Percentiles rank a stretch among this genome's conserved stretches.
phyloP scores from a whole-genome alignment of 2,888 invertebrate genomes.

The Epistrophe grossulariae region DNA sequence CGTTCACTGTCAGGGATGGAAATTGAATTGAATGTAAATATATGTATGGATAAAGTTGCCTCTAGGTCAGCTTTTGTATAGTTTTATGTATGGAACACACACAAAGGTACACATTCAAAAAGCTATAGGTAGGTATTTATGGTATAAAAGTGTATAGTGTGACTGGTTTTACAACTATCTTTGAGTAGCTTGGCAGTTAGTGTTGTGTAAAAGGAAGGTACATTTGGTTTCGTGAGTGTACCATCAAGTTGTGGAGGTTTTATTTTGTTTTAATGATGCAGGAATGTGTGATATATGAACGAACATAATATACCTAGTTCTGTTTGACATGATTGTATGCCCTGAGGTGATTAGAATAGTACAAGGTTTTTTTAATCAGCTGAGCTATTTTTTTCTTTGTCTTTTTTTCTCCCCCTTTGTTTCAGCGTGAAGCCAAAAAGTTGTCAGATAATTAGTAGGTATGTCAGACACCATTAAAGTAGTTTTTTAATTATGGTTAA shows the following conservation, averaged over 20 bases:
- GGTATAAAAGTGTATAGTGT: not conserved
- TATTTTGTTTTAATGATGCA: not conserved
- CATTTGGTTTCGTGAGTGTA: not conserved
- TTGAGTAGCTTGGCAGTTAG: not conserved
- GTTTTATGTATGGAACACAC: not conserved
- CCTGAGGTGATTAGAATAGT: not conserved
- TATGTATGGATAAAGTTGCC: not conserved
- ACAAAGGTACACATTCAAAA: not conserved
- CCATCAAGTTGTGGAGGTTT: not conserved
- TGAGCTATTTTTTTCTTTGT: not conserved
- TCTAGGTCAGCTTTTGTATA: slow-evolving; percentile 14
- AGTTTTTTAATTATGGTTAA: not conserved
- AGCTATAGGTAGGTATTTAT: not conserved
- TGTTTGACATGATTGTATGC: not conserved
- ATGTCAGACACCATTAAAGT: not conserved
- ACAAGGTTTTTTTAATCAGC: not conserved
- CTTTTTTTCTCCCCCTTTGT: not conserved
- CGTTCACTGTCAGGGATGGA: slow-evolving; percentile 33
- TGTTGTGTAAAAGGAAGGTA: not conserved
- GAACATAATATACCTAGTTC: not conserved
- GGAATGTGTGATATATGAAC: not conserved
- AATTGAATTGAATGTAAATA: slow-evolving; percentile 27
- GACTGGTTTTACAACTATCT: not conserved
- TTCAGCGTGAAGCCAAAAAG: not conserved
- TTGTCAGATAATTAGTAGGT: not conserved